Conservation (phyloP, 2,797 vertebrate species). For the Amblyraja radiata region DNA sequence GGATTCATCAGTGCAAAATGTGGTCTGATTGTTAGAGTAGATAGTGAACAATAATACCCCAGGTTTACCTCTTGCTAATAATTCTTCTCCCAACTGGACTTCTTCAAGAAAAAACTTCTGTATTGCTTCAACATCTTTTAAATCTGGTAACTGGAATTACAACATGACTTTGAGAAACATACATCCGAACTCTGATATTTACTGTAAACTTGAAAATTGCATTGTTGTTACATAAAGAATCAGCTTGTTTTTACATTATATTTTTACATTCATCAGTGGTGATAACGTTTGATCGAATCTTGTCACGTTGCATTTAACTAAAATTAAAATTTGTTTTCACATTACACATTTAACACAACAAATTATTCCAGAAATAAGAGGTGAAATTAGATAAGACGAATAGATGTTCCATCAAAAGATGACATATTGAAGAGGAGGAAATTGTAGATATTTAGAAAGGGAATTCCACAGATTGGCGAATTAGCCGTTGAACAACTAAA, state of each 20-base stretch:
- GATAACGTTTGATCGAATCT: neutral
- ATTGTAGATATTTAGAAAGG: no score
- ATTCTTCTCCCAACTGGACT: constrained; percentile 43
- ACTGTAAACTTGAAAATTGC: no score
- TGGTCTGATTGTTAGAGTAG: neutral
- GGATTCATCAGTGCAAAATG: neutral
- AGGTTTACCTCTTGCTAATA: constrained; percentile 46
- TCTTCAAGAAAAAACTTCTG: constrained; percentile 48
- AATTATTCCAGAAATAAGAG: no score
- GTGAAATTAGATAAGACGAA: no score
- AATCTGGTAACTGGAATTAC: constrained; percentile 41
- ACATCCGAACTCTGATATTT: neutral
- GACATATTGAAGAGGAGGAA: no score
- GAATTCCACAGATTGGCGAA: no score
- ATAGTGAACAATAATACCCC: neutral
- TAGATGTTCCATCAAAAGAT: no score
- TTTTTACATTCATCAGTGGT: neutral
- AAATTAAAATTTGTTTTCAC: neutral
- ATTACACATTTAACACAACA: neutral
- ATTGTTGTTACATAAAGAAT: neutral
- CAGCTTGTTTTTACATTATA: neutral
- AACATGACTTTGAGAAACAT: neutral
- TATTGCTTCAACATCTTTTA: constrained; percentile 43
- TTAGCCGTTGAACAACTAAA: no score
- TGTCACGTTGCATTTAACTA: neutral